Conservation (phyloP, 2,888 invertebrate genomes). For the Monoplex corrugatus region DNA sequence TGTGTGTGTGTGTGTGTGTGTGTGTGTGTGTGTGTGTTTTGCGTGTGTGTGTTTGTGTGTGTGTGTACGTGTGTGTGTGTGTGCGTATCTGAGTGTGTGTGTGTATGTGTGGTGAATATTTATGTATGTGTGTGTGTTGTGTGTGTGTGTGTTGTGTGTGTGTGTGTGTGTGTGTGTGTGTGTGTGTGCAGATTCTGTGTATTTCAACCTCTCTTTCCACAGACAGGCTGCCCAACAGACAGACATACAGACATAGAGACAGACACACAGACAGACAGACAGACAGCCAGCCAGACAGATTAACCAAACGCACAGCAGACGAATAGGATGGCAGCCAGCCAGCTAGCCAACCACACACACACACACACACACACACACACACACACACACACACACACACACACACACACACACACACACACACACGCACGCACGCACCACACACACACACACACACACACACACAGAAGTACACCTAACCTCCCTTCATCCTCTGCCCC, state of each 20-base stretch:
- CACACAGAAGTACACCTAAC: neutral
- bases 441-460: conserved; percentile 1
- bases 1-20: conserved; percentile 28
- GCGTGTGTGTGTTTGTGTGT: conserved; percentile 23
- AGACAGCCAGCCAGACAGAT: no score
- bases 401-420: conserved; percentile 1
- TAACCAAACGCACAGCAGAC: no score
- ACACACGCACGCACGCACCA: neutral
- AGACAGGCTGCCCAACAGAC: neutral
- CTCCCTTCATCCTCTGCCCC: neutral
- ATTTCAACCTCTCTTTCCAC: neutral
- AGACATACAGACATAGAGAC: neutral
- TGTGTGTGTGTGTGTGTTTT: neutral
- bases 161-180: conserved; percentile 26
- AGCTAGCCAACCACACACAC: neutral
- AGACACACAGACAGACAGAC: neutral
- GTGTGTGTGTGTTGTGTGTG: neutral
- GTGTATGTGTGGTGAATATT: no score
- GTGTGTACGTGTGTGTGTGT: neutral
- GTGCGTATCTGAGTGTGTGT: no score
- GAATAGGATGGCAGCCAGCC: no score
- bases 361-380: neutral
- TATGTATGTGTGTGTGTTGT: neutral
- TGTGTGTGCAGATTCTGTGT: neutral
- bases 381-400: neutral